Evolutionary conservation across 2,888 invertebrate genomes (phyloP).

Genomic region (Aphrophora alni): DNA sequence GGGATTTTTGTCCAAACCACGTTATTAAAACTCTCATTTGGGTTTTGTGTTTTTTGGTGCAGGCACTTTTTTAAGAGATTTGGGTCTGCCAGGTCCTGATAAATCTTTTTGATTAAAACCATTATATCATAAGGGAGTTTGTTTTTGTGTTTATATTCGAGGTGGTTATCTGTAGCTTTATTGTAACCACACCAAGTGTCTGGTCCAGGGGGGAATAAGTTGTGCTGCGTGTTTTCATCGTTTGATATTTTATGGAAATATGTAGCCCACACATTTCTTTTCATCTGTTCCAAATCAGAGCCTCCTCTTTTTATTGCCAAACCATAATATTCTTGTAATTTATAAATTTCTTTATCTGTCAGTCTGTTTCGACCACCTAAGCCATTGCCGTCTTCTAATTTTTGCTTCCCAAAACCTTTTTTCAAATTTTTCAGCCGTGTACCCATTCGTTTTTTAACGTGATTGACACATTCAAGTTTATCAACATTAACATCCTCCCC

Average conservation of each 20-base stretch:
- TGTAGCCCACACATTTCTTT: conserved; percentile 11
- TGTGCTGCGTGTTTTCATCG: conserved; percentile 20
- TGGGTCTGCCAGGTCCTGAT: conserved; percentile 19
- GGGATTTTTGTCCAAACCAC: not conserved
- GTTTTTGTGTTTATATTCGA: conserved; percentile 16
- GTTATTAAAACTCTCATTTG: conserved; percentile 19
- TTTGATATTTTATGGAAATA: conserved; percentile 16
- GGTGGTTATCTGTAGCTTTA: conserved; percentile 12
- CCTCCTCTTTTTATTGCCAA: conserved; percentile 15
- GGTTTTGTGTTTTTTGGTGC: conserved; percentile 20
- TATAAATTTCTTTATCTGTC: conserved; percentile 13
- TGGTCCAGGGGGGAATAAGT: conserved; percentile 11
- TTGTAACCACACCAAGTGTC: conserved; percentile 29
- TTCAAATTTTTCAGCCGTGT: conserved; percentile 1
- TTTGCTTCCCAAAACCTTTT: not conserved
- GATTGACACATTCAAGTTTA: not conserved
- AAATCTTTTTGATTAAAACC: conserved; percentile 20
- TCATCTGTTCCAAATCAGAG: conserved; percentile 17
- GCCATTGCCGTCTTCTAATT: not conserved
- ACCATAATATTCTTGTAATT: conserved; percentile 17
- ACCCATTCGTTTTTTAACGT: conserved; percentile 3
- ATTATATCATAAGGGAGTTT: conserved; percentile 10
- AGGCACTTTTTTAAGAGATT: conserved; percentile 20
- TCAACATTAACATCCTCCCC: too few relatives aligned
- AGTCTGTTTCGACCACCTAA: conserved; percentile 2